Evolutionary conservation across 2,113 vertebrate genomes (phyloP).

Genomic region (Heteronetta atricapilla): DNA sequence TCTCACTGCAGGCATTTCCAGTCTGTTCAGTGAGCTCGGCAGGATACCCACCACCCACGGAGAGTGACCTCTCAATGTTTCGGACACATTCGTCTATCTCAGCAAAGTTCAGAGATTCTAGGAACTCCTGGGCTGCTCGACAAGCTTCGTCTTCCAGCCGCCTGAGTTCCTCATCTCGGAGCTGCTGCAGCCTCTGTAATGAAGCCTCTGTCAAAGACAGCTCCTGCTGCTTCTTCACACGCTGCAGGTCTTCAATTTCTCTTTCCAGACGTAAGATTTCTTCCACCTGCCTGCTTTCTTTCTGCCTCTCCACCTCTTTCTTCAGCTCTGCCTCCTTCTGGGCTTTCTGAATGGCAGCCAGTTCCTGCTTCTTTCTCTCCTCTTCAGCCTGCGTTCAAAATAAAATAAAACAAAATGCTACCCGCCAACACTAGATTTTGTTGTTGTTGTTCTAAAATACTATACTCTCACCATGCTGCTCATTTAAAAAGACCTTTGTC

Average conservation of each 20-base stretch:
- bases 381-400: conserved; percentile 75
- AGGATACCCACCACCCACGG: conserved; percentile 42
- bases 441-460: not conserved
- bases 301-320: conserved; percentile 75
- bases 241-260: conserved; percentile 92
- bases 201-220: conserved; percentile 90
- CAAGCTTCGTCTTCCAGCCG: conserved; percentile 93
- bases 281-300: conserved; percentile 90
- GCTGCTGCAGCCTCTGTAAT: conserved; percentile 85
- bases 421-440: not conserved
- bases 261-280: conserved; percentile 95
- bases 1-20: conserved; percentile 36
- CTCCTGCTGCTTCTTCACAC: conserved; percentile 93
- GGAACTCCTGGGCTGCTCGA: conserved; percentile 93
- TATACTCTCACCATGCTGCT: not conserved
- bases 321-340: conserved; percentile 68
- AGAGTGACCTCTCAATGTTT: conserved; percentile 91
- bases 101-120: conserved; percentile 94
- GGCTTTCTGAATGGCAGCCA: conserved; percentile 57
- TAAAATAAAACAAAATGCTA: not conserved
- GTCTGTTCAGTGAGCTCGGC: conserved; percentile 46
- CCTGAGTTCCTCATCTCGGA: conserved; percentile 89
- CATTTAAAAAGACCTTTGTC: not conserved
- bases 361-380: conserved; percentile 66
- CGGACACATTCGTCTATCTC: conserved; percentile 97